Evolutionary conservation across 2,113 vertebrate species (phyloP).

Genomic region (human (Homo sapiens)): GRCh38 chr1:203278001-203278500

Average conservation of each 20-base stretch:
- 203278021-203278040: neutral
- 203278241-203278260: neutral
- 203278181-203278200: neutral
- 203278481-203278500: neutral
- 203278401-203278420: neutral
- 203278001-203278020: too few relatives aligned
- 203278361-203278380: neutral
- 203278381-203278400: neutral
- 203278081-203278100: neutral
- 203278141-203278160: neutral
- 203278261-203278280: neutral
- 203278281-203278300: neutral
- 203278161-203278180: neutral
- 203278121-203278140: neutral
- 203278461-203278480: neutral
- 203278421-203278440: neutral
- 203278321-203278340: neutral
- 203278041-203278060: neutral
- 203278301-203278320: neutral
- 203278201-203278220: neutral
- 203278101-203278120: neutral
- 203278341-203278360: neutral
- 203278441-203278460: neutral
- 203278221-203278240: neutral
- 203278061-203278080: neutral